phyloP scores from a whole-genome alignment of 2,797 vertebrate species.

The Hippoglossus hippoglossus region DNA sequence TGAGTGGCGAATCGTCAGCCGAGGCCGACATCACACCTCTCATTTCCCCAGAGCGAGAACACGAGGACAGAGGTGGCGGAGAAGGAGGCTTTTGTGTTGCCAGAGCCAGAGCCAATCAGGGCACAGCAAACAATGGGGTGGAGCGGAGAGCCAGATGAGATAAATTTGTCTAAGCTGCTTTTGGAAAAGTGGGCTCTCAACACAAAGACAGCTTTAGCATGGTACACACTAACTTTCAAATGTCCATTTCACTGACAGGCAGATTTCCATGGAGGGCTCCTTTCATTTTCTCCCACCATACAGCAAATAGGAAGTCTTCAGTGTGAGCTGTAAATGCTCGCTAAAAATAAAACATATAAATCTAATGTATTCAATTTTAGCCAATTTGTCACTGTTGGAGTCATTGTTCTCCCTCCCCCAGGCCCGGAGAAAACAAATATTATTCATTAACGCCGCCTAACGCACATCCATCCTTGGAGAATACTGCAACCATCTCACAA shows the following conservation, averaged over 20 bases:
- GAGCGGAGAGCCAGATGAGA: conserved; percentile 66
- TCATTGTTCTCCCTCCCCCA: conserved; percentile 62
- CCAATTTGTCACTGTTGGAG: conserved; percentile 75
- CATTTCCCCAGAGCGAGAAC: conserved; percentile 59
- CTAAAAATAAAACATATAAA: conserved; percentile 78
- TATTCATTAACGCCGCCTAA: conserved; percentile 77
- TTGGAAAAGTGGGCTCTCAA: conserved; percentile 62
- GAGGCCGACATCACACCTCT: conserved; percentile 57
- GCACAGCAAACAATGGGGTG: conserved; percentile 71
- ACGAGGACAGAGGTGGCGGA: conserved; percentile 54
- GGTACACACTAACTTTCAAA: conserved; percentile 49
- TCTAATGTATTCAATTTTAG: conserved; percentile 66
- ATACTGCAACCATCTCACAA: conserved; percentile 62
- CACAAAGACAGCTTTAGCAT: conserved; percentile 55
- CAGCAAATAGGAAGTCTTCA: conserved; percentile 48
- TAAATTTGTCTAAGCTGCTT: conserved; percentile 63
- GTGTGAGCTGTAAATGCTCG: conserved; percentile 50
- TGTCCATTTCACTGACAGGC: conserved; percentile 69
- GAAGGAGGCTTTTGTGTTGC: conserved; percentile 65
- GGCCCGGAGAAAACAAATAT: conserved; percentile 52
- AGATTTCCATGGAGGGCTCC: conserved; percentile 54
- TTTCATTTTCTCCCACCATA: conserved; percentile 57
- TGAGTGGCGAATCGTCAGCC: conserved; percentile 57
- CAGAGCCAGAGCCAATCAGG: conserved; percentile 76
- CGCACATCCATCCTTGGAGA: conserved; percentile 68